phyloP scores from a whole-genome alignment of 2,113 vertebrate species.

The Actenoides lindsayi region DNA sequence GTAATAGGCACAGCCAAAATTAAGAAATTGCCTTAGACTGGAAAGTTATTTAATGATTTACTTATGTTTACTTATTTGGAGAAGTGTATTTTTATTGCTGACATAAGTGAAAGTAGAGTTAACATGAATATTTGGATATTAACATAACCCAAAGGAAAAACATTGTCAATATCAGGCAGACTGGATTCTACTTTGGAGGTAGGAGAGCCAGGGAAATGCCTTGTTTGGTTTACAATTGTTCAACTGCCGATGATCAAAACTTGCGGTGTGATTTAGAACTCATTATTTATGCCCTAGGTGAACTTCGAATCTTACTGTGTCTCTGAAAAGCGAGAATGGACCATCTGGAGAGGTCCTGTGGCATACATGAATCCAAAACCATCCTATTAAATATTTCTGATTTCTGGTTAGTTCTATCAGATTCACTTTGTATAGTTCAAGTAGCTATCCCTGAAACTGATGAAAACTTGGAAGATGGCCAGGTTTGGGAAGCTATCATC shows the following conservation, averaged over 20 bases:
- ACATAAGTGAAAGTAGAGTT: background rate
- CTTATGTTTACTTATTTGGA: background rate
- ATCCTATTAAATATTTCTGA: background rate
- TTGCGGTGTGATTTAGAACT: background rate
- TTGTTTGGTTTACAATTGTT: background rate
- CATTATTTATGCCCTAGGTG: no score
- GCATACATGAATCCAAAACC: background rate
- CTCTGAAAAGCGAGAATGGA: background rate
- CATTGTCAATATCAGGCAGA: background rate
- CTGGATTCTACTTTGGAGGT: background rate
- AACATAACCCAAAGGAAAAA: background rate
- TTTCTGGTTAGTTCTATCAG: background rate
- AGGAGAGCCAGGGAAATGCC: background rate
- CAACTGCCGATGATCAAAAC: background rate
- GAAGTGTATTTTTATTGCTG: background rate
- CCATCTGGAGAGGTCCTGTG: background rate
- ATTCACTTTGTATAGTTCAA: no score
- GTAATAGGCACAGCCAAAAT: background rate
- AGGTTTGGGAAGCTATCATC: background rate
- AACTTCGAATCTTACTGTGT: background rate
- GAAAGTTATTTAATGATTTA: background rate
- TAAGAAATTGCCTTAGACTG: background rate
- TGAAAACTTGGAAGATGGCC: background rate
- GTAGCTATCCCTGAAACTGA: background rate
- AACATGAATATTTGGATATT: background rate